Evolutionary conservation across 2,113 vertebrate genomes (phyloP).

Genomic region (Pedionomus torquatus): DNA sequence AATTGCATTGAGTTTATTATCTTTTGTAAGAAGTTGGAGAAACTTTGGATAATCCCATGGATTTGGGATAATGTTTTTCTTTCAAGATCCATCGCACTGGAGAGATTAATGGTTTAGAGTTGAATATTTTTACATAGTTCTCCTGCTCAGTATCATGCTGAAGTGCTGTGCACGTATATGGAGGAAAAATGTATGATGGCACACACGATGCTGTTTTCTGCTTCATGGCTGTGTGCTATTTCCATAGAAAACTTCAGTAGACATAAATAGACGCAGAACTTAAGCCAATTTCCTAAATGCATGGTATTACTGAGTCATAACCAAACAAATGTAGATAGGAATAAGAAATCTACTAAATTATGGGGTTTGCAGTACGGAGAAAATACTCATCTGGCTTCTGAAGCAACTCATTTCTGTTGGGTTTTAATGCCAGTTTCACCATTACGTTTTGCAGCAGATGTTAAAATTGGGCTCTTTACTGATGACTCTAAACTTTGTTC

Average conservation of each 20-base stretch:
- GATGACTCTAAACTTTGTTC: conserved; percentile 66
- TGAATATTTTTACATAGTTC: conserved; percentile 23
- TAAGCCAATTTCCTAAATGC: conserved; percentile 14
- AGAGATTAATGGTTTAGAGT: background rate
- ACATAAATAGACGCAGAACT: conserved; percentile 29
- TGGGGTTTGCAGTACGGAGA: background rate
- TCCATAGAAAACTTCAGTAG: background rate
- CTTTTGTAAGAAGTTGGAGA: conserved; percentile 53
- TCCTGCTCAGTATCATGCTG: conserved; percentile 1
- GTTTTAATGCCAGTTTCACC: conserved; percentile 70
- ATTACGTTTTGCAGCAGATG: conserved; percentile 32
- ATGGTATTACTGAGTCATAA: background rate
- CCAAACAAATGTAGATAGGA: background rate
- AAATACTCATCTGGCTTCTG: background rate
- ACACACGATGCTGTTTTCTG: conserved; percentile 51
- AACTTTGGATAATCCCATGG: background rate
- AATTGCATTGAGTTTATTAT: conserved; percentile 64
- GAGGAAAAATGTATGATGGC: conserved; percentile 14
- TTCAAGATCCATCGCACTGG: conserved; percentile 9
- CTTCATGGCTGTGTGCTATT: conserved; percentile 36
- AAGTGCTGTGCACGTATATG: conserved; percentile 27
- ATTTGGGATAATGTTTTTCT: background rate
- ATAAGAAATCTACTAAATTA: conserved; percentile 4
- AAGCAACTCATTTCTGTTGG: conserved; percentile 26
- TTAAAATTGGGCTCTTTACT: conserved; percentile 13